Conservation (phyloP, 1,140 invertebrate species). For the Drosophila mauritiana region DNA sequence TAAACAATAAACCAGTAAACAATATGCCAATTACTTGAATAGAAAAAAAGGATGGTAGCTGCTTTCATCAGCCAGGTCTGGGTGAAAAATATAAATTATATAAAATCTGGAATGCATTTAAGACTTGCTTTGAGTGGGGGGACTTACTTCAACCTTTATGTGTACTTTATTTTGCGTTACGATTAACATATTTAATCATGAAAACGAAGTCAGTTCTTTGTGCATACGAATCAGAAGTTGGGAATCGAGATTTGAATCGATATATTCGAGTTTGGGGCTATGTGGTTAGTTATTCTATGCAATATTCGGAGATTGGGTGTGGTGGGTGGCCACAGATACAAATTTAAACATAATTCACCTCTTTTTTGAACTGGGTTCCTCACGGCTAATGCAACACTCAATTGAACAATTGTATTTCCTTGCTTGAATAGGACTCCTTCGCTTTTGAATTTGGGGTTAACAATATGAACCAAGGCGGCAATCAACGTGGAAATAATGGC, state of each 20-base stretch:
- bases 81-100: neutral
- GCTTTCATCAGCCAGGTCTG: constrained; percentile 4
- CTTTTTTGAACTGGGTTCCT: constrained; percentile 9
- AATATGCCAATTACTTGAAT: neutral
- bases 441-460: constrained; percentile 84
- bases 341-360: neutral
- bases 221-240: no score
- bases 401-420: constrained; percentile 76
- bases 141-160: neutral
- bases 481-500: constrained; percentile 82
- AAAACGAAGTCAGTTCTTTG: neutral
- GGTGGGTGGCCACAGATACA: constrained; percentile 3
- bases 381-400: constrained; percentile 41
- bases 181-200: neutral
- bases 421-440: constrained; percentile 77
- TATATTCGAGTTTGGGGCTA: neutral
- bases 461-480: constrained; percentile 80
- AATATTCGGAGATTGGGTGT: neutral
- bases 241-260: neutral
- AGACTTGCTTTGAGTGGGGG: neutral
- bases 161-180: neutral
- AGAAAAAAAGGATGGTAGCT: constrained; percentile 1
- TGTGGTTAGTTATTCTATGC: neutral
- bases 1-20: neutral
- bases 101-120: constrained; percentile 1